A percentile compares a stretch with the other conserved stretches of the same genome.
These are phyloP conservation scores for Tragelaphus scriptus DNA, from an alignment of 2,113 vertebrate species.

Conservation along the genomic window DNA sequence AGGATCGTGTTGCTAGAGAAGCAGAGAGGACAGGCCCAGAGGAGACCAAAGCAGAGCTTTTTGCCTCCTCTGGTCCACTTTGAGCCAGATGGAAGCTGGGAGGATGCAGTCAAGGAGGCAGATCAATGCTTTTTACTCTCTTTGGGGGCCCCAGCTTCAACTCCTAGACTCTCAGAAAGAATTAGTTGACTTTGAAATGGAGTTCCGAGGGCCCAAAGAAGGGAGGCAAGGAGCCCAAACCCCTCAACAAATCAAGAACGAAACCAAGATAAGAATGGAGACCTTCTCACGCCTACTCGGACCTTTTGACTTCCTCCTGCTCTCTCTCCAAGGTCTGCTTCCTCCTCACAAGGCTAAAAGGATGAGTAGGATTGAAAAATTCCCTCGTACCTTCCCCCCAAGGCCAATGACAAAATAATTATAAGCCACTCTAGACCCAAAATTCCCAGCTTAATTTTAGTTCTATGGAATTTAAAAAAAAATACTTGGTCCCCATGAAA, in stretches of 20 bases:
- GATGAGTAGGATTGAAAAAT: constrained; percentile 50
- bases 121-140: background rate
- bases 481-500: background rate
- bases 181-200: background rate
- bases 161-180: background rate
- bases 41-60: background rate
- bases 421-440: background rate
- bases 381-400: constrained; percentile 33
- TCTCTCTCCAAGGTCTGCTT: background rate
- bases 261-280: background rate
- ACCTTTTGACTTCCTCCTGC: constrained; percentile 44
- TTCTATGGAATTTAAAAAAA: background rate
- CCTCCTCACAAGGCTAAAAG: constrained; percentile 32
- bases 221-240: background rate
- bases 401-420: background rate
- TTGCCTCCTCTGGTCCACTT: background rate
- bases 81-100: background rate
- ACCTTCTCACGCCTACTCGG: constrained; percentile 33
- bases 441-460: constrained; percentile 38
- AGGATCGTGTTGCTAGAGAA: background rate
- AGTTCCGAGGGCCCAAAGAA: background rate
- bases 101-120: background rate
- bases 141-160: background rate
- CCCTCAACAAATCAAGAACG: background rate
- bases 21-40: background rate